A percentile compares a stretch with the other conserved stretches of the same genome.
phyloP scores from a whole-genome alignment of 2,888 invertebrate species.

The Alentia gelatinosa region DNA sequence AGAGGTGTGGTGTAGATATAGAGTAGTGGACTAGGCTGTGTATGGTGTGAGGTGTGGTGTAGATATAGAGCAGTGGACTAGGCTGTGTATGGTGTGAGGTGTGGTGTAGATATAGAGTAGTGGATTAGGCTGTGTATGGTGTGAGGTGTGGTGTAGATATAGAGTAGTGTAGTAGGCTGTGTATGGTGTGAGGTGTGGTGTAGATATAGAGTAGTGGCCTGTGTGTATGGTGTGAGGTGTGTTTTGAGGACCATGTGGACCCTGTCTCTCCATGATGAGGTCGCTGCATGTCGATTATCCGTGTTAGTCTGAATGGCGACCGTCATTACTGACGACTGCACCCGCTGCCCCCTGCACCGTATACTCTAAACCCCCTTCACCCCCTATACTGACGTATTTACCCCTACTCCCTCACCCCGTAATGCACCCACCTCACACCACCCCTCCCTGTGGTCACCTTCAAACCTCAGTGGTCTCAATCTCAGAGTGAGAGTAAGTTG shows the following conservation, averaged over 20 bases:
- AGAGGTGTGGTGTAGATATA: too few species aligned
- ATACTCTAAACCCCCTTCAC: background rate
- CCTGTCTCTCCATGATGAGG: conserved; percentile 6
- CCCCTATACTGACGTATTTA: background rate
- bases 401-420: too few species aligned
- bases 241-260: too few species aligned
- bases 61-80: too few species aligned
- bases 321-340: background rate
- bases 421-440: background rate
- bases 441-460: background rate
- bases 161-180: background rate
- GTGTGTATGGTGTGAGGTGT: background rate
- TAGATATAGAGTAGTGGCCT: too few species aligned
- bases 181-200: too few species aligned
- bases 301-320: background rate
- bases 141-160: background rate
- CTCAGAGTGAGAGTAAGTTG: too few species aligned
- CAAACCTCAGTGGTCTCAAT: background rate
- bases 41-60: too few species aligned
- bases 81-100: too few species aligned
- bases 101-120: too few species aligned
- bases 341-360: background rate
- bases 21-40: too few species aligned
- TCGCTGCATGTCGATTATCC: background rate
- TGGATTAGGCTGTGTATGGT: background rate